Conservation (phyloP, 2,797 vertebrate species). For the Neosalanx taihuensis region DNA sequence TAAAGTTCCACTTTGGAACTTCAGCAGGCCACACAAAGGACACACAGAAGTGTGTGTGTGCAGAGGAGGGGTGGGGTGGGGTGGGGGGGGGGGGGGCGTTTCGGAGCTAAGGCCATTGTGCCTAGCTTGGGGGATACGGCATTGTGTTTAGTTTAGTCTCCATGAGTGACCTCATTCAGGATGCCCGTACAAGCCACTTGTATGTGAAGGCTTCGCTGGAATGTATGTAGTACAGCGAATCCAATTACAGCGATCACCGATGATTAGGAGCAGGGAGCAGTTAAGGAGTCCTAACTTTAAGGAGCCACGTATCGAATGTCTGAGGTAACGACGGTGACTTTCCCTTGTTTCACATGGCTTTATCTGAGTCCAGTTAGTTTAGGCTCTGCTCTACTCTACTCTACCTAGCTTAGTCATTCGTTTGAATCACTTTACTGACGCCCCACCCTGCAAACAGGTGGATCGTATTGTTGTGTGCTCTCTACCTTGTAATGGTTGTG, state of each 20-base stretch:
- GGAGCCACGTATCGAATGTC: neutral
- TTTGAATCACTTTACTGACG: constrained; percentile 31
- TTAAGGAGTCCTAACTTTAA: constrained; percentile 5
- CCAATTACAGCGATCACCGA: constrained; percentile 52
- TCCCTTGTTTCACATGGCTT: constrained; percentile 3
- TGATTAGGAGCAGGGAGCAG: constrained; percentile 37
- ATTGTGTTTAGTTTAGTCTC: constrained; percentile 12
- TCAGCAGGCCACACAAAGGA: constrained; percentile 13
- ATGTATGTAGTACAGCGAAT: constrained; percentile 28
- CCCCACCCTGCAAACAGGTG: constrained; percentile 64
- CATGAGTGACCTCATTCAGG: constrained; percentile 44
- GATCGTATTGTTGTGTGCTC: constrained; percentile 47
- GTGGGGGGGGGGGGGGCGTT: neutral
- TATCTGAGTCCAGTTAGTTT: constrained; percentile 21
- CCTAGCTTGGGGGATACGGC: constrained; percentile 39
- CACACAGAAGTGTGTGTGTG: neutral
- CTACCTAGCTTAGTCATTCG: constrained; percentile 40
- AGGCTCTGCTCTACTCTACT: neutral
- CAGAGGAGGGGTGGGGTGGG: constrained; percentile 9
- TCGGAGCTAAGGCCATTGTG: constrained; percentile 28
- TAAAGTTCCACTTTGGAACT: neutral
- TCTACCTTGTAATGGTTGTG: constrained; percentile 54
- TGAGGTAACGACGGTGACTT: neutral
- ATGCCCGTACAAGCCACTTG: constrained; percentile 30
- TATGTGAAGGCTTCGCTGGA: constrained; percentile 31